Percentiles rank a stretch among this genome's conserved stretches.
Conservation (phyloP, 1,140 invertebrate species). For the Polypedilum vanderplanki region DNA sequence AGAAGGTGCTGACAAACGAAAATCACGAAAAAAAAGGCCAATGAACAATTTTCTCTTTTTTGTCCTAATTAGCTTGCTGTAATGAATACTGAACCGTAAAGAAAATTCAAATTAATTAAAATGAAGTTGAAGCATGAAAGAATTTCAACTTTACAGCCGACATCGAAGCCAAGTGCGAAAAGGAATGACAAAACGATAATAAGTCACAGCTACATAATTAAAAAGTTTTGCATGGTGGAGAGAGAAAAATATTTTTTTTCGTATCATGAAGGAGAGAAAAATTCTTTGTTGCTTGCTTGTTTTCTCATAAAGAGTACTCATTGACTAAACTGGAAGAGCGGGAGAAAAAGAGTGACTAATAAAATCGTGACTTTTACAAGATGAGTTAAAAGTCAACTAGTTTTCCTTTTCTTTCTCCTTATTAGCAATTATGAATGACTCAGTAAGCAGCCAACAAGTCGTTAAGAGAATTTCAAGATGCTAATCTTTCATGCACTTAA, state of each 20-base stretch:
- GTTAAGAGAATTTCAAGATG: not conserved
- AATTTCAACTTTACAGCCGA: not conserved
- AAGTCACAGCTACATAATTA: conserved; percentile 27
- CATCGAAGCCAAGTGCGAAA: not conserved
- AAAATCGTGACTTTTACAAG: conserved; percentile 10
- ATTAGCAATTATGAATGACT: not conserved
- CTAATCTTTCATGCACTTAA: not conserved
- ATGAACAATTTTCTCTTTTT: not conserved
- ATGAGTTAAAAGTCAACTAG: conserved; percentile 13
- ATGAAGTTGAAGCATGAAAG: conserved; percentile 15
- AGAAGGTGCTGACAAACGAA: conserved; percentile 10
- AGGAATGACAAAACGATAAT: conserved; percentile 25
- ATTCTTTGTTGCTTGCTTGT: not conserved
- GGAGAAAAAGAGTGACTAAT: not conserved
- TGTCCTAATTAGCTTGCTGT: not conserved
- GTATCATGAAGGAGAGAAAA: too few species aligned
- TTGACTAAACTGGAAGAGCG: not conserved
- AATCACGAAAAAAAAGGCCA: conserved; percentile 16
- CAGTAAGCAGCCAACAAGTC: conserved; percentile 4
- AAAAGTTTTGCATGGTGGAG: conserved; percentile 24
- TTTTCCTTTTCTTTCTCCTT: not conserved
- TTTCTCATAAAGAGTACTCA: not conserved
- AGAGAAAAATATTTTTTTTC: not conserved
- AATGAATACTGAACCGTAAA: conserved; percentile 4
- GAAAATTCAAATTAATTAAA: conserved; percentile 26